Evolutionary conservation across 1,140 invertebrate species (phyloP).

Genomic region (Drosophila saltans): DNA sequence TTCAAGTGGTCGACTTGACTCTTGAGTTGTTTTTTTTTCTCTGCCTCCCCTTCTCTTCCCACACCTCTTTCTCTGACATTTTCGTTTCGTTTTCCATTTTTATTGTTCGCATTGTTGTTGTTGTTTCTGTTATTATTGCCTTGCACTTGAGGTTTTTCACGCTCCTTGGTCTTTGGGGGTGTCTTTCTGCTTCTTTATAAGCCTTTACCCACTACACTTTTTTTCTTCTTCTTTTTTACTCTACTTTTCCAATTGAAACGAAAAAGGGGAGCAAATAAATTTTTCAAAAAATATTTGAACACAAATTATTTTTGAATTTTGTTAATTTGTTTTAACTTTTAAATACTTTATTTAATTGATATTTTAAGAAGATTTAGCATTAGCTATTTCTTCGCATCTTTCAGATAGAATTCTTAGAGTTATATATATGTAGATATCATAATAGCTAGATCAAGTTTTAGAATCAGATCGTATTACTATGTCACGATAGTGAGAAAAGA

Average conservation of each 20-base stretch:
- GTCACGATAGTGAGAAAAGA: too few relatives aligned
- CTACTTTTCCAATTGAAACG: background rate
- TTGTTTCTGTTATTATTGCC: conserved; percentile 31
- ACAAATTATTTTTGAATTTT: too few relatives aligned
- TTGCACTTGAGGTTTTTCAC: conserved; percentile 69
- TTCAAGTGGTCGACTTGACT: conserved; percentile 76
- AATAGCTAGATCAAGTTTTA: too few relatives aligned
- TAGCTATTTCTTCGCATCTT: too few relatives aligned
- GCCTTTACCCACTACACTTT: background rate
- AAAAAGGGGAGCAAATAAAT: too few relatives aligned
- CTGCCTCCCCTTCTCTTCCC: background rate
- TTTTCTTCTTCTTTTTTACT: background rate
- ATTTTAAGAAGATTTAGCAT: too few relatives aligned
- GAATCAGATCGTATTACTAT: too few relatives aligned
- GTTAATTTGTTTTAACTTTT: too few relatives aligned
- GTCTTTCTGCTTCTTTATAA: background rate
- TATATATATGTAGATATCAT: too few relatives aligned
- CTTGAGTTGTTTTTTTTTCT: conserved; percentile 27
- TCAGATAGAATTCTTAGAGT: too few relatives aligned
- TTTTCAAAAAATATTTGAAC: too few relatives aligned
- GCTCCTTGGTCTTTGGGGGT: conserved; percentile 16
- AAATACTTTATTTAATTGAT: too few relatives aligned
- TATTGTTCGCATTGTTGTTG: background rate
- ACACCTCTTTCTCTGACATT: background rate
- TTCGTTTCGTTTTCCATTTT: background rate